Conservation (phyloP, 2,797 vertebrate genomes). For the Phoxinus dragarum region DNA sequence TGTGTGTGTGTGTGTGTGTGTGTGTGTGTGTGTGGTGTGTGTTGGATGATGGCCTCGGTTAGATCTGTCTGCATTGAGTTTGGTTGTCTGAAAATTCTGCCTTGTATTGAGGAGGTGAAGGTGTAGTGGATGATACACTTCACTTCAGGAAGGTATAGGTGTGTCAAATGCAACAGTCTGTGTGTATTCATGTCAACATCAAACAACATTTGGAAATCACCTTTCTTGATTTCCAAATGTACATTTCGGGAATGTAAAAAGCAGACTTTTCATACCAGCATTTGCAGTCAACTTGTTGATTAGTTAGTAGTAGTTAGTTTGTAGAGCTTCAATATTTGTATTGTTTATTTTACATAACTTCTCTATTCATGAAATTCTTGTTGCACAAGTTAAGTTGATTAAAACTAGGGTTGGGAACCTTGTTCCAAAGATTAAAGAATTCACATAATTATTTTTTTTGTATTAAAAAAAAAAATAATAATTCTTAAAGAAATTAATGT, state of each 20-base stretch:
- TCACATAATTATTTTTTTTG: not conserved
- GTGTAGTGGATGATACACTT: not conserved
- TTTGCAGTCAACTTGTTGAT: not conserved
- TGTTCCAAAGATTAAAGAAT: not conserved
- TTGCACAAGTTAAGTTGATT: not conserved
- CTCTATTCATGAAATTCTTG: not conserved
- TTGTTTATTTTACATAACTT: not conserved
- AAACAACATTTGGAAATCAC: not conserved
- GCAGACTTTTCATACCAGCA: not conserved
- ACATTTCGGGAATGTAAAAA: not conserved
- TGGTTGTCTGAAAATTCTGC: not conserved
- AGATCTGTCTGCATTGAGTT: conserved; percentile 5
- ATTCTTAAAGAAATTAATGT: too few relatives aligned
- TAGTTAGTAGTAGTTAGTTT: not conserved
- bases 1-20: too few relatives aligned
- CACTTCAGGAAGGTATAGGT: not conserved
- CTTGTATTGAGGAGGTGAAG: not conserved
- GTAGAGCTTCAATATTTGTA: not conserved
- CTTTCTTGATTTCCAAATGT: not conserved
- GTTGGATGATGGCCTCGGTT: conserved; percentile 6
- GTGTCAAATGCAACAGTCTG: not conserved
- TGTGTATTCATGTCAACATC: not conserved
- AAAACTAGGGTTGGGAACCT: not conserved
- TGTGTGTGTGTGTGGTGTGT: not conserved
- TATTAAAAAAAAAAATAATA: too few relatives aligned